Conservation (phyloP, 2,797 vertebrate species). For the Tenualosa thibaudeaui region DNA sequence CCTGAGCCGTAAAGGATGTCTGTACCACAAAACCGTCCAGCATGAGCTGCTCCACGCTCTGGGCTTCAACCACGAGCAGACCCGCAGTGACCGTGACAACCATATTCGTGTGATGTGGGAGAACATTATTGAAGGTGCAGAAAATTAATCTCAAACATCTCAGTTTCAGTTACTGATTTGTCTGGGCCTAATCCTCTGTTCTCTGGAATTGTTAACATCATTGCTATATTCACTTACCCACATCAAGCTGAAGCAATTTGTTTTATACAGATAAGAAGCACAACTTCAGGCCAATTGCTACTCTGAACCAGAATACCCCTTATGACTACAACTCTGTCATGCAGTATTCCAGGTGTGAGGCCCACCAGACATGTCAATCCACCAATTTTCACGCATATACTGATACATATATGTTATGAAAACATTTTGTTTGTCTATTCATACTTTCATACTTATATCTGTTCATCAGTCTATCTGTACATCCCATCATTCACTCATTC, state of each 20-base stretch:
- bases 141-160: too few relatives aligned
- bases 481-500: not conserved
- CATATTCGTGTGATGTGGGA: not conserved
- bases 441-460: not conserved
- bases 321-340: slow-evolving; percentile 63
- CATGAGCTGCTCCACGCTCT: not conserved
- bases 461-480: not conserved
- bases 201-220: too few relatives aligned
- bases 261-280: rapidly evolving
- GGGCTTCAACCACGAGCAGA: slow-evolving; percentile 4
- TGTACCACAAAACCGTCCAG: slow-evolving; percentile 58
- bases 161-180: too few relatives aligned
- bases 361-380: too few relatives aligned
- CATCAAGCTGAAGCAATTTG: too few relatives aligned
- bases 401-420: not conserved
- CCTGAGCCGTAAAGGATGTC: slow-evolving; percentile 62
- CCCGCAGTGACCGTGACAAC: not conserved
- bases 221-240: too few relatives aligned
- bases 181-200: too few relatives aligned
- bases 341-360: slow-evolving; percentile 25
- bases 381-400: too few relatives aligned
- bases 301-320: slow-evolving; percentile 58
- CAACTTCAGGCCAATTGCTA: slow-evolving; percentile 35
- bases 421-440: not conserved
- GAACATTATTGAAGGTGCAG: not conserved